Conservation (phyloP, 2,797 vertebrate genomes). For the Danionella dracula region DNA sequence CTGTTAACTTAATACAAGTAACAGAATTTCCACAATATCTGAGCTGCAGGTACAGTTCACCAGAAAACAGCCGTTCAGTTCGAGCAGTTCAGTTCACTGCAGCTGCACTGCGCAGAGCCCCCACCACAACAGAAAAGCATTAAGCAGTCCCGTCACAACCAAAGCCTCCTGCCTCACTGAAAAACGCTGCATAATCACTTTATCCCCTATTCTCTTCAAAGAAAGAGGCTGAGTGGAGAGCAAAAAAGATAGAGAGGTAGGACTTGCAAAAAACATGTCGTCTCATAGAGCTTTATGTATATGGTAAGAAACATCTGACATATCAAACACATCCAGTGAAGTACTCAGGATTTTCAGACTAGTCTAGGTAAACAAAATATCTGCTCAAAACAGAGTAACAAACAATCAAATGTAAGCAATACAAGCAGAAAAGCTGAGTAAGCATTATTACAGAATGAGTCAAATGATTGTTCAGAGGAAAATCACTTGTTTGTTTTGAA, state of each 20-base stretch:
- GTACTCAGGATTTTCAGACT: not conserved
- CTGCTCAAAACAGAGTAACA: not conserved
- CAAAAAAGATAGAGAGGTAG: not conserved
- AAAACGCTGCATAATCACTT: constrained; percentile 50
- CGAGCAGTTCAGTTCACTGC: constrained; percentile 28
- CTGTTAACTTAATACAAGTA: no score
- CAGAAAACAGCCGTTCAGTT: constrained; percentile 10
- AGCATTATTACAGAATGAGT: no score
- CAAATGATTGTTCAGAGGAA: no score
- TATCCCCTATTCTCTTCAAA: constrained; percentile 40
- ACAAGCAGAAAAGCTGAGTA: not conserved
- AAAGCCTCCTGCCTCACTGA: constrained; percentile 33
- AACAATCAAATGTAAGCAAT: constrained; percentile 5
- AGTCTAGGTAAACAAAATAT: not conserved
- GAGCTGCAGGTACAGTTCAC: constrained; percentile 35
- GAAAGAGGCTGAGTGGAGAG: constrained; percentile 12
- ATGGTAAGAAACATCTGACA: constrained; percentile 5
- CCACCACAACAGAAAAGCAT: constrained; percentile 46
- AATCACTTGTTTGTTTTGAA: no score
- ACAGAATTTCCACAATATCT: constrained; percentile 31
- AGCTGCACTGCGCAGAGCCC: constrained; percentile 36
- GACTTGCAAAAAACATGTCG: constrained; percentile 16
- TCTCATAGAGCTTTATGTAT: constrained; percentile 17
- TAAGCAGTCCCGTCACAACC: constrained; percentile 50
- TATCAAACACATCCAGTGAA: constrained; percentile 1